Percentiles rank a stretch among this genome's conserved stretches.
Conservation (phyloP, 1,140 invertebrate species). For the Eciton burchellii region DNA sequence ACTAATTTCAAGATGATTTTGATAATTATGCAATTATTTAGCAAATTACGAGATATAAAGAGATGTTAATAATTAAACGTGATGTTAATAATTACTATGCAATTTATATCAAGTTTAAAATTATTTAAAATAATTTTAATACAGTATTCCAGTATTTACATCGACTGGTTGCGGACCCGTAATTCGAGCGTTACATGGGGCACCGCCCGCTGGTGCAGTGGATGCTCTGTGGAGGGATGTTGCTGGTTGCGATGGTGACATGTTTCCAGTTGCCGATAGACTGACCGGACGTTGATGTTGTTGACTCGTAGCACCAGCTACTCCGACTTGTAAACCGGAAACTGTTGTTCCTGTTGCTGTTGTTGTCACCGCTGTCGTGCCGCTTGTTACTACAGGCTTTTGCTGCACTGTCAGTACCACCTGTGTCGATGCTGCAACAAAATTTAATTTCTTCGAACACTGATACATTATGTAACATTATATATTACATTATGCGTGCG, state of each 20-base stretch:
- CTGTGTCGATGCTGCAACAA: constrained; percentile 87
- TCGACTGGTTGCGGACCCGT: constrained; percentile 96
- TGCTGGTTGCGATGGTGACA: constrained; percentile 80
- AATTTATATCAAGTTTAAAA: constrained; percentile 2
- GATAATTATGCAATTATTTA: no score
- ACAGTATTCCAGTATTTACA: constrained; percentile 88
- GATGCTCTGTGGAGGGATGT: constrained; percentile 81
- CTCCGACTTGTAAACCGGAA: constrained; percentile 73
- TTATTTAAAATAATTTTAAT: neutral
- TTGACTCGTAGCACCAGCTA: constrained; percentile 61
- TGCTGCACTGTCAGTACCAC: constrained; percentile 89
- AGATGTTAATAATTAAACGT: no score
- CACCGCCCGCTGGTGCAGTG: constrained; percentile 81
- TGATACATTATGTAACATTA: no score
- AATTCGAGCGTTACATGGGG: constrained; percentile 87
- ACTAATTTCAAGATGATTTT: no score
- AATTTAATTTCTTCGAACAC: neutral
- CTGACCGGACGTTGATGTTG: constrained; percentile 81
- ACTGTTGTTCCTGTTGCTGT: constrained; percentile 56
- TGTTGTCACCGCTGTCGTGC: constrained; percentile 47
- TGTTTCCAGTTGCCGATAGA: constrained; percentile 76
- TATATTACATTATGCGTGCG: no score
- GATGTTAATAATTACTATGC: no score
- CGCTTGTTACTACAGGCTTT: constrained; percentile 78
- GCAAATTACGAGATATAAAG: no score